Evolutionary conservation across 1,140 invertebrate species (phyloP).

Genomic region (Adelges cooleyi): DNA sequence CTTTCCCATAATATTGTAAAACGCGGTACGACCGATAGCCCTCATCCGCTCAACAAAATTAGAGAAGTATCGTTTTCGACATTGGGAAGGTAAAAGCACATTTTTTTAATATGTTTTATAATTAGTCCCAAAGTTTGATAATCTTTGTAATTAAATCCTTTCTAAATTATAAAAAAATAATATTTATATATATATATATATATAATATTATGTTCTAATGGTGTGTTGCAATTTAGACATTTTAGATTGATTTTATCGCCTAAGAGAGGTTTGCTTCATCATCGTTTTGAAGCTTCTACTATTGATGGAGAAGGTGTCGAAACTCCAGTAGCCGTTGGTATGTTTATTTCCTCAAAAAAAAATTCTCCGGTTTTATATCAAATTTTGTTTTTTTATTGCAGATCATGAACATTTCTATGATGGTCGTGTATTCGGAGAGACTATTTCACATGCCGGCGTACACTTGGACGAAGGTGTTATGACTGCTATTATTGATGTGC

Average conservation of each 20-base stretch:
- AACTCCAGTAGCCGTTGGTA: slow-evolving; percentile 70
- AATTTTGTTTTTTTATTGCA: slow-evolving; percentile 35
- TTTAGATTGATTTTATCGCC: slow-evolving; percentile 77
- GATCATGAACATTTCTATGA: slow-evolving; percentile 77
- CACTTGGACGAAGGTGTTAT: slow-evolving; percentile 78
- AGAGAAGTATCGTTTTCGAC: slow-evolving; percentile 75
- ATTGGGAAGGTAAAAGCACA: slow-evolving; percentile 49
- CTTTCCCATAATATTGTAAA: slow-evolving; percentile 70
- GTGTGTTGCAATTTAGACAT: too few species aligned
- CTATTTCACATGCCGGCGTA: slow-evolving; percentile 66
- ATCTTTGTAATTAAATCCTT: too few species aligned
- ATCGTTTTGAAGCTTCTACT: slow-evolving; percentile 77
- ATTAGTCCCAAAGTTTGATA: too few species aligned
- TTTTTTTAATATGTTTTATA: too few species aligned
- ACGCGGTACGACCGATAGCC: slow-evolving; percentile 61
- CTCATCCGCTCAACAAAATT: slow-evolving; percentile 75
- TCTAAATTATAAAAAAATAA: neutral
- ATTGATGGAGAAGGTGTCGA: slow-evolving; percentile 73
- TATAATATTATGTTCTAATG: too few species aligned
- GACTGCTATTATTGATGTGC: slow-evolving; percentile 70
- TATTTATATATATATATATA: too few species aligned
- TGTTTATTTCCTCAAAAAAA: slow-evolving; percentile 33
- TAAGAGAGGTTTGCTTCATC: slow-evolving; percentile 69
- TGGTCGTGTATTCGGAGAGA: slow-evolving; percentile 77
- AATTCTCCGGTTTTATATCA: too few species aligned